phyloP scores from a whole-genome alignment of 2,797 vertebrate species.

The Chelmon rostratus region DNA sequence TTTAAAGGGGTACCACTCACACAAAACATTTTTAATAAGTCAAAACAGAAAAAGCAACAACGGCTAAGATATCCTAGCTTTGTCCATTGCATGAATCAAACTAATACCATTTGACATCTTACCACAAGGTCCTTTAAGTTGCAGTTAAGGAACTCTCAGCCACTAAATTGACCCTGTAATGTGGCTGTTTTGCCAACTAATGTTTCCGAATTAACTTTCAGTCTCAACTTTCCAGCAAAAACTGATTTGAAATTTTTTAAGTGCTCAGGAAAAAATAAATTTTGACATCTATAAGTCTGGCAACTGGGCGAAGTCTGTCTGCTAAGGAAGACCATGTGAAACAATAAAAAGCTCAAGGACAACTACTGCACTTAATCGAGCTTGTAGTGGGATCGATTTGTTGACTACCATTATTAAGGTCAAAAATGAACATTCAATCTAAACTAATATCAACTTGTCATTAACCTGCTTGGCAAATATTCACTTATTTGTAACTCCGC shows the following conservation, averaged over 20 bases:
- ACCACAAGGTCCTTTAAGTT: not conserved
- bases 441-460: not conserved
- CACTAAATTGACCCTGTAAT: not conserved
- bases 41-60: not conserved
- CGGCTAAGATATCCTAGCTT: not conserved
- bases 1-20: not conserved
- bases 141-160: not conserved
- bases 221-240: not conserved
- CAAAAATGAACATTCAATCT: not conserved
- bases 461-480: not conserved
- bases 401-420: not conserved
- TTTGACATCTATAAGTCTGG: not conserved
- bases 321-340: not conserved
- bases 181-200: not conserved
- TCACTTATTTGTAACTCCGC: not conserved
- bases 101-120: not conserved
- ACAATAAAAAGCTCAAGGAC: not conserved
- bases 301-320: not conserved
- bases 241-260: not conserved
- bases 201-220: not conserved
- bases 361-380: not conserved
- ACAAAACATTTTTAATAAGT: not conserved
- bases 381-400: not conserved
- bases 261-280: not conserved
- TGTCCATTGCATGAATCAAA: not conserved